Evolutionary conservation across 2,797 vertebrate genomes (phyloP), one percentile per base, ranked within the genome.

Genomic region (Macropodus opercularis): DNA sequence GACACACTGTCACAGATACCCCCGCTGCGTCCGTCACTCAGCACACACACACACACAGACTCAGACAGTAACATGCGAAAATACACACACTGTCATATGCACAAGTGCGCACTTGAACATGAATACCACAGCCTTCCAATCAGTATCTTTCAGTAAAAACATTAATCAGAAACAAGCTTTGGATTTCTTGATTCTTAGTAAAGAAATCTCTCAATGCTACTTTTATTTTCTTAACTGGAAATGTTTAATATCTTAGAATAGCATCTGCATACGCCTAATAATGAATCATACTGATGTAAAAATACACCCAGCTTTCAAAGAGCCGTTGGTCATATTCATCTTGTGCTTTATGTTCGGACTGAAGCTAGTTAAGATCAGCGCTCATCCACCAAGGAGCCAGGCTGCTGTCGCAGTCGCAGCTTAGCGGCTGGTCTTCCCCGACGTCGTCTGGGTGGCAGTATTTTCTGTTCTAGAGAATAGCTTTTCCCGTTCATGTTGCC

Each of bases 1-100:
- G 79, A 92, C 85, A 89, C 74, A 86, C 84, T 86, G 91, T 91
- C 91, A 95, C 81, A 73, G 93, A 95, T 94, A 95, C 70, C 86
- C 93, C 93, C 92, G 64, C 69, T 90, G 92, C 84, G 90, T 86
- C 91, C 67, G 57, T 87, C 87, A 87, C 84, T 83, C 84, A 91
- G 39, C 85, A 77, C 60, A n/a, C n/a, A 55, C 15, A 69, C 74
- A 84, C 74, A 63, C 65, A 80, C 18, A 69, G 48, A 57, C 34
- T 40, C 55, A 32, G 66, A 77, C 63, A 39, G 34, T 65, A 34
- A 77, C 47, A 76, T 50, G 69, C 50, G 62, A 63, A 66, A 54
- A 65, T 63, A 66, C 53, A 60, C 47, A 61, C 17, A 61, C 61
- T 47, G 31, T n/a, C 19, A 60, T 8, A 62, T 8, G 39, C 34